Evolutionary conservation across 2,797 vertebrate species (phyloP), one percentile per base, ranked within the genome.

Genomic region (Acridotheres tristis): DNA sequence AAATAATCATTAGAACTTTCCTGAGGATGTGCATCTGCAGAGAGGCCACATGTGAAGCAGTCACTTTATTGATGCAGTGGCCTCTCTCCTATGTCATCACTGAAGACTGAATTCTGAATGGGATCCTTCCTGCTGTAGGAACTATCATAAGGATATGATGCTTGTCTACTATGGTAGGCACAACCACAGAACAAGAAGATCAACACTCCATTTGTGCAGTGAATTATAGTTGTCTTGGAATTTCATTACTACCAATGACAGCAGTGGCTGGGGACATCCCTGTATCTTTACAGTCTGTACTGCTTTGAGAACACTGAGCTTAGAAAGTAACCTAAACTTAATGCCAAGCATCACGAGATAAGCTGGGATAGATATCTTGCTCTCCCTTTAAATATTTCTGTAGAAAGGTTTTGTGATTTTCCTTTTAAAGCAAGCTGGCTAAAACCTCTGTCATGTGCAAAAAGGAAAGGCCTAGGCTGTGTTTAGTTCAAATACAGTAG

Each of bases 221-320:
- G 48, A 86, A 51, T 57, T 50, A 42, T 3, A 65, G 4, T 25
- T 87, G 27, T 36, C 29, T 36, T 40, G 43, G 47, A 53, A 65
- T 17, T 47, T 68, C 30, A 58, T 47, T 69, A 38, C 36, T 48
- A 34, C 10, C 0, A 0, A 17, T 1, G 16, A 47, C 29, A 36
- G 27, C 0, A 0, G 34, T 34, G 14, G 40, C 14, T 40, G 7
- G 10, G 20, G 53, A 34, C 23, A 50, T 10, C 29, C 18, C 26
- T 23, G 18, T 13, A 11, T 20, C 38, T 30, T 43, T n/a, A 58
- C 13, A 40, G 21, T 34, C 15, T 0, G 0, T 1, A 3, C 5
- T 90, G 32, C 20, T 73, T 62, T 89, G 51, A 66, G 68, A 77
- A 66, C 1, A 3, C 27, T 14, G 67, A 88, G 48, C 36, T 80